Conservation (phyloP, 2,888 invertebrate species). For the Linyphia triangularis region DNA sequence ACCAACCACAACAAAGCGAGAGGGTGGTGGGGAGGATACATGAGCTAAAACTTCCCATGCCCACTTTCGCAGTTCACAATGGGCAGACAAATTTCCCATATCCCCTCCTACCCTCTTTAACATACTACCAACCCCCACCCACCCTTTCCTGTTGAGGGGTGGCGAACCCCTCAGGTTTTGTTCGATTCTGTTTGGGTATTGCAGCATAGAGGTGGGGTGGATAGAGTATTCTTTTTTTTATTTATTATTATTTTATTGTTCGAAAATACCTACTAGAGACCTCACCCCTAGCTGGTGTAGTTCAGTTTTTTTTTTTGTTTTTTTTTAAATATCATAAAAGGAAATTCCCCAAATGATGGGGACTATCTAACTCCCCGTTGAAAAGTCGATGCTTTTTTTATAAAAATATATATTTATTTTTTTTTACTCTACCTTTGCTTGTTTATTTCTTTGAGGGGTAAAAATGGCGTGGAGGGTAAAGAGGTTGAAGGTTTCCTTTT, state of each 20-base stretch:
- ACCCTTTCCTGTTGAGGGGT: conserved; percentile 21
- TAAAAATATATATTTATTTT: no score
- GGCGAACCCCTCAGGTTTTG: neutral
- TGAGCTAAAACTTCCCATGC: conserved; percentile 52
- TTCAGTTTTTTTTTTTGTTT: neutral
- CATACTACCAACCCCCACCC: conserved; percentile 67
- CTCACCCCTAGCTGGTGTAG: conserved; percentile 31
- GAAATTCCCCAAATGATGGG: conserved; percentile 5
- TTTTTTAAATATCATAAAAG: neutral
- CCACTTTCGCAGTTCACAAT: conserved; percentile 45
- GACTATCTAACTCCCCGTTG: conserved; percentile 10
- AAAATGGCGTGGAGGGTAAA: no score
- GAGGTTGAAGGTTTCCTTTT: neutral
- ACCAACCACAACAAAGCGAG: conserved; percentile 62
- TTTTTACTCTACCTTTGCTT: neutral
- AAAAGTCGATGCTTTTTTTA: conserved; percentile 27
- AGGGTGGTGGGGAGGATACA: conserved; percentile 24
- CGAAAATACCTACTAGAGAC: conserved; percentile 40
- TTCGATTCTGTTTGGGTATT: conserved; percentile 14
- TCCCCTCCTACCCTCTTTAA: conserved; percentile 64
- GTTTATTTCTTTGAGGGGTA: neutral
- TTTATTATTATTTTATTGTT: conserved; percentile 28
- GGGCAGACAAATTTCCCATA: conserved; percentile 74
- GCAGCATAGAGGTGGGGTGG: conserved; percentile 4
- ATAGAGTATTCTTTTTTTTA: conserved; percentile 2